Base-by-base conservation (phyloP, 1,140 invertebrate genomes). In the Ectropis grisescens region DNA sequence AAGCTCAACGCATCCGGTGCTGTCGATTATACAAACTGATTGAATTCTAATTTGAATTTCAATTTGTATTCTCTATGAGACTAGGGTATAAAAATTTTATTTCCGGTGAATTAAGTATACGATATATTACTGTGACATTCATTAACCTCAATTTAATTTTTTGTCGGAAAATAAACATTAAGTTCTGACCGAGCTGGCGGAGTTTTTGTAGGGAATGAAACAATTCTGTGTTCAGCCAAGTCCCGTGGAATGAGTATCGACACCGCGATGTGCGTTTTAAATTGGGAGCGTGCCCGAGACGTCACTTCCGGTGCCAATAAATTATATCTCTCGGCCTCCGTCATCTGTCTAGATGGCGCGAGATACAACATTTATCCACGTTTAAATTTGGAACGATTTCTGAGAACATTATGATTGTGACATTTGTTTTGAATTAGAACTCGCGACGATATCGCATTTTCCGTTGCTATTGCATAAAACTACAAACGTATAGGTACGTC, bases 301-400 rank as follows among this genome's bases (percentile, higher is more conserved):
- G 72, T 74, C 75, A 80, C 64, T 80, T 80, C 75, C 75, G 70
- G 68, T 74, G 55, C 55, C 60, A 69, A 75, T 80, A 74, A 78
- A 69, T 75, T 72, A 76, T 75, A 66, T 70, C 54, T 68, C 64
- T 58, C 58, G 60, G 59, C 59, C 71, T 66, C 71, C 55, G 57
- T 62, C 64, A 51, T 58, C 48, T 69, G 70, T 58, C 56, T 64
- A 60, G 67, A 67, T 68, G 56, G 66, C 57, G 59, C 55, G 56
- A 51, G 64, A 71, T 68, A 66, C 59, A 62, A 70, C 66, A 72
- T 75, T 72, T 67, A 66, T 67, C 56, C 56, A 61, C 48, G 51
- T 67, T 70, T 72, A 71, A 60, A 74, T 65, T 75, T 61, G 57
- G 64, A 69, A 59, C 54, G 40, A 53, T 65, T 75, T 72, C 66